Evolutionary conservation across 64 coral and sea anemone genomes (phyloP), one percentile per base, ranked within the genome.

Genomic region (Stylophora pistillata): DNA sequence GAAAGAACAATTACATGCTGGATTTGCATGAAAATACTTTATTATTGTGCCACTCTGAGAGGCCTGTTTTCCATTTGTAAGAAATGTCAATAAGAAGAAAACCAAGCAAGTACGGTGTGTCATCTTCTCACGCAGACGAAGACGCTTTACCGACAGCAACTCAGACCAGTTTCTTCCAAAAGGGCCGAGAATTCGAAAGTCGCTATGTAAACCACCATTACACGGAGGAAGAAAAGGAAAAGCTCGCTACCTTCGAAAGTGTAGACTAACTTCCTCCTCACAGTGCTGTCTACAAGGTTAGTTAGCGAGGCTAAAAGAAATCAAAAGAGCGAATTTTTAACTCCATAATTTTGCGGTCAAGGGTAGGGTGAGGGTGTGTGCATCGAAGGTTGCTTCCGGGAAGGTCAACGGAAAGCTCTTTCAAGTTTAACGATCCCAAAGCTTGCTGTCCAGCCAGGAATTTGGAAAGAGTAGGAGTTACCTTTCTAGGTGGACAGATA

Each of bases 241-340:
- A 95, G 73, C 77, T 99, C 10, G 93, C 87, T 30, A 99, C 97
- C 5, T 99, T 90, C 66, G 97, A 99, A 69, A 99, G 97, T 71
- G 90, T 99, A 4, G 97, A 99, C 53, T 99, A 99, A 65, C 74
- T 99, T 0, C 97, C 97, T 37, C 93, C 97, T 55, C 97, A 99
- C 74, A 99, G 97, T 72, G 76, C 88, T 82, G 97, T 99, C 30
- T 99, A 99, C 63, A 99, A 99, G 93, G 97, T 99, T 41, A 57
- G 63, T 59, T 15, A 18, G 62, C 37, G 37, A 47, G 3, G 3
- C 37, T 47, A 7, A 47, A 47, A 47, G 37, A 47, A 47, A 7
- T 47, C 3, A 47, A 47, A 4, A 47, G 37, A 3, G 37, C n/a
- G n/a, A n/a, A n/a, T n/a, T n/a, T n/a, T n/a, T n/a, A 47, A 47